These are phyloP conservation scores for Melipona bicolor DNA, from an alignment of 2,888 invertebrate species.

Conservation along the genomic window DNA sequence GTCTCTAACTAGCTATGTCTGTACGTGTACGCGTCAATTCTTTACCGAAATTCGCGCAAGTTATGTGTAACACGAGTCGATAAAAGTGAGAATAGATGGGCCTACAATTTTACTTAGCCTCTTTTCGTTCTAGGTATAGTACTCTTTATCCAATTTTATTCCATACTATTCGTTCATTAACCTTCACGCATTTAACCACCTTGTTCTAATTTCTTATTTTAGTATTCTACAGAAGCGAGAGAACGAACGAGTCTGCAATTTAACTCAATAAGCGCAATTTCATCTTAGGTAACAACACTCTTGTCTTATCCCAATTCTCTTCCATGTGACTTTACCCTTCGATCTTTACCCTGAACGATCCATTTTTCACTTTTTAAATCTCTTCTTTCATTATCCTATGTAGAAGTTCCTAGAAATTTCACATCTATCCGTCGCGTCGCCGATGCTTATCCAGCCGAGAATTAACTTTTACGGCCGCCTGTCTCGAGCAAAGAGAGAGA, in stretches of 20 bases:
- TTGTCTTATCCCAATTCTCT: too few relatives aligned
- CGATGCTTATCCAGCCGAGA: constrained; percentile 17
- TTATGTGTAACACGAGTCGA: constrained; percentile 64
- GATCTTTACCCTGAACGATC: too few relatives aligned
- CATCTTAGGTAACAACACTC: too few relatives aligned
- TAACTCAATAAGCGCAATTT: too few relatives aligned
- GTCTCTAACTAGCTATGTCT: constrained; percentile 63
- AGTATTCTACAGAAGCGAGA: not conserved
- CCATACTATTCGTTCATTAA: too few relatives aligned
- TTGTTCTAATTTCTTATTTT: not conserved
- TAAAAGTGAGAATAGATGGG: constrained; percentile 71
- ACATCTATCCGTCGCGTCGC: constrained; percentile 1
- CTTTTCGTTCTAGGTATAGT: constrained; percentile 17
- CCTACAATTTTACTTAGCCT: constrained; percentile 66
- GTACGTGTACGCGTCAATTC: constrained; percentile 52
- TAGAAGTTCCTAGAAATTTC: constrained; percentile 16
- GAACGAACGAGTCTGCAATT: too few relatives aligned
- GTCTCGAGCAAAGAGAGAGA: not conserved
- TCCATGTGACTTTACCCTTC: too few relatives aligned
- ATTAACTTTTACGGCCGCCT: constrained; percentile 30
- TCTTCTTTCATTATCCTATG: not conserved
- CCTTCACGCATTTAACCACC: not conserved
- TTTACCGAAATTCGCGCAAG: constrained; percentile 40
- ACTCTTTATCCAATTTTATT: not conserved
- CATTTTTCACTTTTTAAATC: too few relatives aligned